These are phyloP conservation scores for Bolinopsis microptera DNA, from an alignment of 37 sponge, comb jelly and placozoan species.

Conservation along the genomic window DNA sequence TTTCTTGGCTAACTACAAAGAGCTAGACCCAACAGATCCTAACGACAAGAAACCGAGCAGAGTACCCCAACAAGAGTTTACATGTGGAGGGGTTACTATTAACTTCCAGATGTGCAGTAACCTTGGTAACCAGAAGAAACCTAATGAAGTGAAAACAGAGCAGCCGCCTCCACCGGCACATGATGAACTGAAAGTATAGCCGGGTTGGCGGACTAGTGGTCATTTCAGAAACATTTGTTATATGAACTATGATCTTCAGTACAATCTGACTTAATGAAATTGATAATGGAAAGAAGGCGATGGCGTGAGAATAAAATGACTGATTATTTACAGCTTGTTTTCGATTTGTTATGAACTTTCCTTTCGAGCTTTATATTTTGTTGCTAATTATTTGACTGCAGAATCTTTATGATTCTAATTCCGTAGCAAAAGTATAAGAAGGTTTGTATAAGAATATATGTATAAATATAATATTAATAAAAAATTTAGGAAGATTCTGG, in stretches of 20 bases:
- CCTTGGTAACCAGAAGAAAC: background rate
- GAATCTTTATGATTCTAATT: too few species aligned
- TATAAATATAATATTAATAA: too few species aligned
- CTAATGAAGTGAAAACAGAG: background rate
- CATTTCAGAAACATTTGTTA: background rate
- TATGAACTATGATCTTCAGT: background rate
- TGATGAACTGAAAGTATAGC: background rate
- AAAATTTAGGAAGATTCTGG: too few species aligned
- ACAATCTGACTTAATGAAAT: background rate
- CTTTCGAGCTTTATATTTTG: background rate
- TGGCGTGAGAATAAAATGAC: background rate
- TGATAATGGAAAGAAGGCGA: too few species aligned
- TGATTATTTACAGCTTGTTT: background rate
- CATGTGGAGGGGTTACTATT: constrained; percentile 29
- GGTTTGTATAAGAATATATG: too few species aligned
- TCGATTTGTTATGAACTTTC: background rate
- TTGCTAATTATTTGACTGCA: background rate
- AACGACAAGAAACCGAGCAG: background rate
- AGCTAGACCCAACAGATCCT: background rate
- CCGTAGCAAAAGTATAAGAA: too few species aligned
- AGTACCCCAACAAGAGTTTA: constrained; percentile 25
- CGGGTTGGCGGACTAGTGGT: background rate
- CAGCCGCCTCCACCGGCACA: background rate
- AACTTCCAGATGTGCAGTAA: constrained; percentile 51
- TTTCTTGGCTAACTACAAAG: constrained; percentile 18